These are phyloP conservation scores for Leptinotarsa haldemani DNA, from an alignment of 2,888 invertebrate species.

Conservation along the genomic window DNA sequence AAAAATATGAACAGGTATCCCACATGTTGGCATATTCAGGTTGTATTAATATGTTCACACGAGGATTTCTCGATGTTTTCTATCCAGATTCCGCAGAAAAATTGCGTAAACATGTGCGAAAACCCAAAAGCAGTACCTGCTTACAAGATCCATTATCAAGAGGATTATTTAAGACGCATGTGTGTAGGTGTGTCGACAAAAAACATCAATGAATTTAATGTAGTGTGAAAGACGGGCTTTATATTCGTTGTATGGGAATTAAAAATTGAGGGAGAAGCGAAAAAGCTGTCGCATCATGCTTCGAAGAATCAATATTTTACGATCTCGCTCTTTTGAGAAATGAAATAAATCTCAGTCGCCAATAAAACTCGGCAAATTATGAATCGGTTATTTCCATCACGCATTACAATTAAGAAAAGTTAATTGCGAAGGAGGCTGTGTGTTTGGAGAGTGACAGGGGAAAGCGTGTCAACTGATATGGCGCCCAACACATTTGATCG, in stretches of 20 bases:
- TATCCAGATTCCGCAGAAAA: conserved; percentile 13
- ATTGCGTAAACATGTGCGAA: conserved; percentile 45
- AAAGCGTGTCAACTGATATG: conserved; percentile 10
- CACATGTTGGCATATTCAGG: not conserved
- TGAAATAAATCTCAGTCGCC: conserved; percentile 55
- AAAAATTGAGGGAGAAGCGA: conserved; percentile 28
- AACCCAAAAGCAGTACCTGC: conserved; percentile 40
- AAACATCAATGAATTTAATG: conserved; percentile 47
- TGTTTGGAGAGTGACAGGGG: conserved; percentile 13
- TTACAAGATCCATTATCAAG: conserved; percentile 37
- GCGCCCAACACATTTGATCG: conserved; percentile 2
- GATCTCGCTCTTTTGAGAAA: conserved; percentile 57
- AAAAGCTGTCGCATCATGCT: not conserved
- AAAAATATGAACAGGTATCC: not conserved
- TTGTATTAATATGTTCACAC: conserved; percentile 30
- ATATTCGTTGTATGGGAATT: conserved; percentile 28
- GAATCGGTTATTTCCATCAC: conserved; percentile 61
- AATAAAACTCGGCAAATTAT: conserved; percentile 39
- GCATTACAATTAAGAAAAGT: conserved; percentile 60
- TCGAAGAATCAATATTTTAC: conserved; percentile 47
- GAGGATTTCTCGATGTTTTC: conserved; percentile 30
- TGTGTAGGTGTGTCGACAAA: conserved; percentile 45
- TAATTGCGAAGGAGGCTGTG: conserved; percentile 51
- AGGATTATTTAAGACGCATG: conserved; percentile 33
- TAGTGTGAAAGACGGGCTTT: conserved; percentile 44